Base-by-base conservation (phyloP, 1,140 invertebrate species). In the Drosophila ohnishii region DNA sequence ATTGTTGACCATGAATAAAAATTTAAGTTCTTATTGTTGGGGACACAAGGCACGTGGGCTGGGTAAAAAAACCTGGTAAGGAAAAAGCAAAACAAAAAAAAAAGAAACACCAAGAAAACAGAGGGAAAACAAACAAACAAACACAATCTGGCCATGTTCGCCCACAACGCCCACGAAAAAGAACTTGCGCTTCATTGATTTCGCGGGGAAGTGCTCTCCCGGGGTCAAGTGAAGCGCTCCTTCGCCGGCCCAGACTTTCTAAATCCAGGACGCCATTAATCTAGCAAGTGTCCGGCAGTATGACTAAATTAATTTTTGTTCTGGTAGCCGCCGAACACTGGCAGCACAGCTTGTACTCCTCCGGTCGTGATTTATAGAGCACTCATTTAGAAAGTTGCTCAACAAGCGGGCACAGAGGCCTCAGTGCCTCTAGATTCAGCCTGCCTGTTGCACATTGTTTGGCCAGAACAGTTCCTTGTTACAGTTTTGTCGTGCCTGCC, bases 1-100 rank as follows among this genome's bases (percentile, higher is more conserved):
- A 88, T 88, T 88, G 85, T 84, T 88, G 84, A 78, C 86, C 84
- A 88, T 88, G 84, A 88, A 88, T 88, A 88, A 88, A 88, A 88
- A 88, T 88, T 88, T 88, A 88, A 84, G 65, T 88, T 88, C 76
- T 84, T 87, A 83, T 88, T 80, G 84, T 87, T 87, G 76, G 47
- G 59, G 79, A 74, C 47, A 72, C 72, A 65, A 76, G 81, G 82
- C 82, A 86, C 82, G 81, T 85, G 82, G 81, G 77, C 39, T 57
- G 67, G 73, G 60, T 34, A 28, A 9, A 10, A n/a, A 25, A 19
- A 5, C 66, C 63, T 65, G 51, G 44, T 51, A 48, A 37, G 34
- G 22, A 28, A 11, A 28, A 53, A 35, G 1, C 50, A 47, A 19
- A 19, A 34, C 4, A 19, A 22, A 22, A 35, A n/a, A 28, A 34